A percentile compares a stretch with the other conserved stretches of the same genome.
Evolutionary conservation across 2,888 invertebrate species (phyloP).

Genomic region (Psylliodes chrysocephalus): DNA sequence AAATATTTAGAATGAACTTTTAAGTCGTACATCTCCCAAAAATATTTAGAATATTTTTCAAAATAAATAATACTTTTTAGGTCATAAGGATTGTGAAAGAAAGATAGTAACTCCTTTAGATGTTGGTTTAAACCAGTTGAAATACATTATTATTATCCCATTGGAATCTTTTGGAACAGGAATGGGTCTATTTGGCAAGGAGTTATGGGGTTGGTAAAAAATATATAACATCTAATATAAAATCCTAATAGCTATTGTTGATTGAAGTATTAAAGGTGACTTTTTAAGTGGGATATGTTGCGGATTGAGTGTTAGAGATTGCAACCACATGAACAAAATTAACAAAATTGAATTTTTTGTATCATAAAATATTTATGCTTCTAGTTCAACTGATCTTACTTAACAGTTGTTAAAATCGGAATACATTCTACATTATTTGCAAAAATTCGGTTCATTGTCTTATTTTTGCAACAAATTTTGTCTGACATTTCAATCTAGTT

Average conservation of each 20-base stretch:
- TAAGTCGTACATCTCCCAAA: too few relatives aligned
- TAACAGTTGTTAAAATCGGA: not conserved
- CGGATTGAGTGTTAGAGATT: too few relatives aligned
- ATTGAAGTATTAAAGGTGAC: too few relatives aligned
- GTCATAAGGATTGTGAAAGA: conserved; percentile 43
- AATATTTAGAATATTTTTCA: too few relatives aligned
- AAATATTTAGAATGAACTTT: too few relatives aligned
- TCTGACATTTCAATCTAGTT: too few relatives aligned
- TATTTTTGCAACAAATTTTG: too few relatives aligned
- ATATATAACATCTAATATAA: not conserved
- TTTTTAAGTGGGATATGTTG: too few relatives aligned
- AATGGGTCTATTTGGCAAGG: conserved; percentile 46
- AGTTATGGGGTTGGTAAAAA: conserved; percentile 47
- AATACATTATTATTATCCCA: conserved; percentile 47
- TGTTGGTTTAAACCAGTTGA: conserved; percentile 45
- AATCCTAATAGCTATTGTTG: too few relatives aligned
- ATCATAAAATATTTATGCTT: too few relatives aligned
- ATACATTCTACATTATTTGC: not conserved
- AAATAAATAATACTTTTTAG: conserved; percentile 35
- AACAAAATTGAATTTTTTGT: too few relatives aligned
- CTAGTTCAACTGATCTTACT: not conserved
- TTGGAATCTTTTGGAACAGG: conserved; percentile 47
- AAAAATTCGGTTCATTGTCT: not conserved
- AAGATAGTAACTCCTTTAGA: conserved; percentile 47
- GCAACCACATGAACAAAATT: too few relatives aligned